Evolutionary conservation across 2,113 vertebrate species (phyloP).

Genomic region (Thunnus maccoyii): DNA sequence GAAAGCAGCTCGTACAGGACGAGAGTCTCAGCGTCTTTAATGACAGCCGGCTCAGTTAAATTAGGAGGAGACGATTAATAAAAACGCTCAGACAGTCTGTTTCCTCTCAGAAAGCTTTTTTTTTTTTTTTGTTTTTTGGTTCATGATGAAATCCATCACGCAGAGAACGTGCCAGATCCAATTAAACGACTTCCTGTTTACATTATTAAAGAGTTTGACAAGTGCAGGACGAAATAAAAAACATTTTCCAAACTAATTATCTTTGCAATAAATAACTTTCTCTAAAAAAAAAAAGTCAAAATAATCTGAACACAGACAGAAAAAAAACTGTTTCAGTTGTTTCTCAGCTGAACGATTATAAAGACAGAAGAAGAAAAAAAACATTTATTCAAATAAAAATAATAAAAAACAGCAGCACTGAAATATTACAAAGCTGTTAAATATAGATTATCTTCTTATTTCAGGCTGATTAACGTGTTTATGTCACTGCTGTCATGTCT

Average conservation of each 20-base stretch:
- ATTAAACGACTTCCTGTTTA: constrained; percentile 62
- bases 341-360: too few relatives aligned
- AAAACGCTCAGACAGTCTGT: constrained; percentile 48
- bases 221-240: constrained; percentile 16
- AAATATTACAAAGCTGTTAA: too few relatives aligned
- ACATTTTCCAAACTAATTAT: constrained; percentile 23
- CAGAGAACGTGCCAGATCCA: constrained; percentile 53
- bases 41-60: constrained; percentile 67
- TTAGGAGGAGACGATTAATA: constrained; percentile 71
- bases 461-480: too few relatives aligned
- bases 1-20: constrained; percentile 60
- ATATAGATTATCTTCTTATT: too few relatives aligned
- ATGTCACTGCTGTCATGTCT: too few relatives aligned
- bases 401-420: too few relatives aligned
- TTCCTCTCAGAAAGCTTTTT: constrained; percentile 40
- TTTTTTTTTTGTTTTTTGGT: constrained; percentile 18
- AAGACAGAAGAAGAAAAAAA: too few relatives aligned
- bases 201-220: constrained; percentile 41
- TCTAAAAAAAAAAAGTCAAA: neutral
- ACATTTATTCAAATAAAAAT: too few relatives aligned
- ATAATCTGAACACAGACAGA: too few relatives aligned
- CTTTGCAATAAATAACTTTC: constrained; percentile 37
- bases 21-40: constrained; percentile 66
- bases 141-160: constrained; percentile 57
- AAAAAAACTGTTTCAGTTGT: too few relatives aligned